Percentiles rank a stretch among this genome's conserved stretches.
phyloP scores from a whole-genome alignment of 2,113 vertebrate genomes.

The Balaeniceps rex region DNA sequence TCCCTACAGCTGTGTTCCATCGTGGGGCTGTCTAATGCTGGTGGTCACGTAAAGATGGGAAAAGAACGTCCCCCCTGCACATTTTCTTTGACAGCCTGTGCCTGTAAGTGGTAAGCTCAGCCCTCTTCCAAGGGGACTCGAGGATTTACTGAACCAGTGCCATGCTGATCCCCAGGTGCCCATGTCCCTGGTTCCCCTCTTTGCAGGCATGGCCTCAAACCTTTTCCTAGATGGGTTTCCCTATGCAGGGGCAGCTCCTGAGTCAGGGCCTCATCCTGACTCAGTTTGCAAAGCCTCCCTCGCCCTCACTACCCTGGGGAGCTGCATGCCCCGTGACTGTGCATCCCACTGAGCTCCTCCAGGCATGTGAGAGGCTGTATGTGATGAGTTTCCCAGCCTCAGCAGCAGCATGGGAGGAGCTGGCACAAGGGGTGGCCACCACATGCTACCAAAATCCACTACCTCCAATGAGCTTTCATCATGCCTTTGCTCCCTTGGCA shows the following conservation, averaged over 20 bases:
- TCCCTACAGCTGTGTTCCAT: constrained; percentile 14
- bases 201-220: background rate
- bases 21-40: background rate
- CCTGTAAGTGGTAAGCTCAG: background rate
- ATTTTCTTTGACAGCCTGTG: background rate
- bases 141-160: background rate
- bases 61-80: background rate
- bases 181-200: background rate
- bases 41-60: constrained; percentile 4
- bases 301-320: rapidly evolving
- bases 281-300: background rate
- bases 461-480: background rate
- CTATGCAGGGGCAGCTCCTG: background rate
- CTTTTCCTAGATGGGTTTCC: background rate
- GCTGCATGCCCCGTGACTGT: background rate
- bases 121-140: background rate
- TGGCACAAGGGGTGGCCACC: background rate
- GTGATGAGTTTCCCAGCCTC: background rate
- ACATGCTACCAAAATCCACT: background rate
- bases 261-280: background rate
- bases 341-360: background rate
- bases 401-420: background rate
- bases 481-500: background rate
- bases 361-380: background rate
- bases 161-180: background rate